phyloP scores from a whole-genome alignment of 2,113 vertebrate genomes.

The Vidua chalybeata region DNA sequence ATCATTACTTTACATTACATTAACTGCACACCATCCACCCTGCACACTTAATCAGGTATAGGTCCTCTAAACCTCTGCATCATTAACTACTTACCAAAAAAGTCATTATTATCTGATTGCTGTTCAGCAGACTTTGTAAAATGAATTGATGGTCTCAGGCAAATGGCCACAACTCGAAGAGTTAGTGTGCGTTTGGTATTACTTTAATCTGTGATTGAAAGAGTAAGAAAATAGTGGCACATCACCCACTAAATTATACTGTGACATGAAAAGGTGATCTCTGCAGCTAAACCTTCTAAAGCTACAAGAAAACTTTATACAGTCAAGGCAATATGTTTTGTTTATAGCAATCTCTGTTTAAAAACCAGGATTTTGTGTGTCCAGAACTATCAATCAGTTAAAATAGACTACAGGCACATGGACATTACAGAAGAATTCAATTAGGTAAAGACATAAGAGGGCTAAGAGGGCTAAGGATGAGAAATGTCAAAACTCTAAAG shows the following conservation, averaged over 20 bases:
- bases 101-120: conserved; percentile 52
- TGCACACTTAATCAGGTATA: conserved; percentile 35
- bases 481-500: not conserved
- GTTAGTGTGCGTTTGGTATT: not conserved
- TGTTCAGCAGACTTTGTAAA: conserved; percentile 30
- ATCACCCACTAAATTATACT: not conserved
- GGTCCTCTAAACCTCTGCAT: not conserved
- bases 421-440: not conserved
- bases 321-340: not conserved
- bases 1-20: conserved; percentile 29
- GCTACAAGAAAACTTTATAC: not conserved
- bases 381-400: not conserved
- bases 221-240: not conserved
- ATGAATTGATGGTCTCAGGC: conserved; percentile 18
- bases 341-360: not conserved
- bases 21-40: not conserved
- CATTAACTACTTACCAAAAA: conserved; percentile 32
- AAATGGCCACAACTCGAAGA: not conserved
- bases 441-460: not conserved
- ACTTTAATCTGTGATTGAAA: not conserved
- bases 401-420: not conserved
- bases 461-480: not conserved
- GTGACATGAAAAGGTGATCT: not conserved
- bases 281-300: not conserved
- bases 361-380: not conserved